These are phyloP conservation scores for Setipinna tenuifilis DNA, from an alignment of 2,797 vertebrate species.

Conservation along the genomic window DNA sequence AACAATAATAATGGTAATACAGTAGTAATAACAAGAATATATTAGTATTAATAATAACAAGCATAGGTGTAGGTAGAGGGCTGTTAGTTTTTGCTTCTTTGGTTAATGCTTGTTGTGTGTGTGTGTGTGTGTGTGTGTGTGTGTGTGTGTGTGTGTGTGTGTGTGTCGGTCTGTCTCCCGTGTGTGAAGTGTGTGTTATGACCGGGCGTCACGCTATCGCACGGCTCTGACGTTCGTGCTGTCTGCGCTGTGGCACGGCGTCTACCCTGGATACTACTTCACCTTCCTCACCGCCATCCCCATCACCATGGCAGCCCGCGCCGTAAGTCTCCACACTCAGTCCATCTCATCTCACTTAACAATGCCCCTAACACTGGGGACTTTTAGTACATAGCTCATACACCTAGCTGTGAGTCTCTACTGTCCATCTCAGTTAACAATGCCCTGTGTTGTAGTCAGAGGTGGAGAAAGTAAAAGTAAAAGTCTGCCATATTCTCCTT, in stretches of 20 bases:
- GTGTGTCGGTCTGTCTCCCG: slow-evolving; percentile 7
- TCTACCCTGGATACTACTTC: slow-evolving; percentile 98
- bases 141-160: not conserved
- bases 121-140: not conserved
- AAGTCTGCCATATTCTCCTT: no score
- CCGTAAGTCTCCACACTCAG: slow-evolving; percentile 70
- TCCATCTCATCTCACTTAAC: not conserved
- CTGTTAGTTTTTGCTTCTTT: not conserved
- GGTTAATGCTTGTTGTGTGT: not conserved
- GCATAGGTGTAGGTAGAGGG: not conserved
- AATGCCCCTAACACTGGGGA: no score
- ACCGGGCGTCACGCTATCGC: slow-evolving; percentile 82
- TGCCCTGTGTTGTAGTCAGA: no score
- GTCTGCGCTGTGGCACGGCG: slow-evolving; percentile 96
- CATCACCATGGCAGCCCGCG: slow-evolving; percentile 87
- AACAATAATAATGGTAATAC: no score
- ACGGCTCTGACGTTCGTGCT: slow-evolving; percentile 89
- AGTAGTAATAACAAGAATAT: no score
- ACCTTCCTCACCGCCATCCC: slow-evolving; percentile 94
- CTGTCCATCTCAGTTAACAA: no score
- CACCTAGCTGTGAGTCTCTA: no score
- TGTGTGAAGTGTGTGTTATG: slow-evolving; percentile 88
- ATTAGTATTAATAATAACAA: no score
- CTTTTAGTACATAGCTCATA: no score
- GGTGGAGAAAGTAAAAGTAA: no score